phyloP scores from a whole-genome alignment of 2,888 invertebrate genomes.

The Phalera bucephala region DNA sequence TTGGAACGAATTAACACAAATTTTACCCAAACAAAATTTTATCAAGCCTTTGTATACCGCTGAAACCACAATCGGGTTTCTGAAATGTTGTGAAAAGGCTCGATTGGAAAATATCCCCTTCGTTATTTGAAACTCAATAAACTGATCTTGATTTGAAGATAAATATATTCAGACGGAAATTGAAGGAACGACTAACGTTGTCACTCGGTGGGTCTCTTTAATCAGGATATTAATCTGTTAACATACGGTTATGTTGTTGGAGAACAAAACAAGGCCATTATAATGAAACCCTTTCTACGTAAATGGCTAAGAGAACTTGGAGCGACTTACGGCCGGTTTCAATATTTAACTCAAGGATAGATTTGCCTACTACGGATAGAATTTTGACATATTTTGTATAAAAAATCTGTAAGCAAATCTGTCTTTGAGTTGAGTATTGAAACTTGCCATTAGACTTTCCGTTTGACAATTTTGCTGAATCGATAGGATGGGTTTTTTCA shows the following conservation, averaged over 20 bases:
- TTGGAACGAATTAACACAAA: conserved; percentile 5
- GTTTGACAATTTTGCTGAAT: conserved; percentile 12
- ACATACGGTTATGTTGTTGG: conserved; percentile 12
- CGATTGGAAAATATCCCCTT: background rate
- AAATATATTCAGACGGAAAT: too few relatives aligned
- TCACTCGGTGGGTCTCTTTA: too few relatives aligned
- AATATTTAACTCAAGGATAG: too few relatives aligned
- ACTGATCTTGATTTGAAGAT: conserved; percentile 1
- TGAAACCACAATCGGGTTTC: background rate
- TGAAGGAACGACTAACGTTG: too few relatives aligned
- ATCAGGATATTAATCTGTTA: conserved; percentile 25
- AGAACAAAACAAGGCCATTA: conserved; percentile 15
- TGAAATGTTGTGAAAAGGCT: background rate
- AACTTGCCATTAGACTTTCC: too few relatives aligned
- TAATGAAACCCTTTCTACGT: conserved; percentile 15
- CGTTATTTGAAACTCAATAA: background rate
- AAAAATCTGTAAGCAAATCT: background rate
- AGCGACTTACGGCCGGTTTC: too few relatives aligned
- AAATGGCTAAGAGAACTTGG: background rate
- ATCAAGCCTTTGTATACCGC: conserved; percentile 4
- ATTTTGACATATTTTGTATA: too few relatives aligned
- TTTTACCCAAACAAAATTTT: conserved; percentile 3
- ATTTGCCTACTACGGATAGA: too few relatives aligned
- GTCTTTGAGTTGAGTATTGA: too few relatives aligned
- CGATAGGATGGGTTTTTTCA: conserved; percentile 3